A percentile compares a stretch with the other conserved stretches of the same genome.
Evolutionary conservation across 1,140 invertebrate species (phyloP).

Genomic region (Brevipalpus yothersi): DNA sequence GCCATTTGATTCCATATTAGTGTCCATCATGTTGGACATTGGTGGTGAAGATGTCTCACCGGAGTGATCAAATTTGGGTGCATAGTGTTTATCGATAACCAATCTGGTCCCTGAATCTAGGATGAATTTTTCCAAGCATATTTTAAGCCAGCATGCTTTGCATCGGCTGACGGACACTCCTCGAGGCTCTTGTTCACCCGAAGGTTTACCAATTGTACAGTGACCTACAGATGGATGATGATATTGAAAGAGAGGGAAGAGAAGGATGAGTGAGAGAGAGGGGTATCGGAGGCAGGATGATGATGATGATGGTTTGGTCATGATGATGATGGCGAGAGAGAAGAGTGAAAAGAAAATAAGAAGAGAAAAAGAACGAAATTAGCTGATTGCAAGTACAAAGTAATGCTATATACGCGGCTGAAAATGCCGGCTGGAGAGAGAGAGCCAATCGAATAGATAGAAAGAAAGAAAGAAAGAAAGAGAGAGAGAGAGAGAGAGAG

Average conservation of each 20-base stretch:
- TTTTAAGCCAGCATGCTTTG: constrained; percentile 61
- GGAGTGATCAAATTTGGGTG: neutral
- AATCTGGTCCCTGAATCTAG: constrained; percentile 23
- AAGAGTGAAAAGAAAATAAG: neutral
- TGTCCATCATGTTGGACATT: neutral
- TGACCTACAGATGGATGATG: neutral
- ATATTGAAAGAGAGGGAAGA: neutral
- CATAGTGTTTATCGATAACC: constrained; percentile 1
- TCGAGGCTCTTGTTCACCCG: constrained; percentile 3
- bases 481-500: constrained; percentile 1
- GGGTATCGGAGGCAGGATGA: neutral
- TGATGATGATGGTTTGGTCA: neutral
- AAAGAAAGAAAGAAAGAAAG: neutral
- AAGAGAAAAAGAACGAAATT: too few relatives aligned
- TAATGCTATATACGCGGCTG: too few relatives aligned
- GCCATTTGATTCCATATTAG: neutral
- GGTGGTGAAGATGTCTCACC: neutral
- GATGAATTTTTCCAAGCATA: constrained; percentile 50
- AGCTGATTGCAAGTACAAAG: too few relatives aligned
- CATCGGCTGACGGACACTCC: constrained; percentile 26
- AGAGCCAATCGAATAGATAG: too few relatives aligned
- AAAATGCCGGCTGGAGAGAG: too few relatives aligned
- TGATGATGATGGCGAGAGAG: neutral
- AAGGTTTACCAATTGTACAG: constrained; percentile 4
- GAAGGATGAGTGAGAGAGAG: neutral